Evolutionary conservation across 1,140 invertebrate species (phyloP), one percentile per base, ranked within the genome.

Genomic region (Liolophura sinensis): DNA sequence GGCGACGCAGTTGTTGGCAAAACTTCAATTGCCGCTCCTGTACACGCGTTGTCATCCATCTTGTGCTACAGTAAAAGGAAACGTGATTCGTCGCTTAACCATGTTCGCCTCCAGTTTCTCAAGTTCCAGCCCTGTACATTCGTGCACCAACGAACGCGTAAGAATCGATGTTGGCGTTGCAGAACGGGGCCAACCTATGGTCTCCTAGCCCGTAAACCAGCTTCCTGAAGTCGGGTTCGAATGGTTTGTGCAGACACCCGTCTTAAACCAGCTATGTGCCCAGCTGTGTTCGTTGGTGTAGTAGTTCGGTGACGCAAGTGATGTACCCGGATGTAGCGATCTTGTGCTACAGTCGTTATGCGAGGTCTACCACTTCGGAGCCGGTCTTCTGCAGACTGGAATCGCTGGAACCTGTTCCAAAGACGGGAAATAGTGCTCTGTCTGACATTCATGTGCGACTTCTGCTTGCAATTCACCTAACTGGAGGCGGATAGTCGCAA

Each of bases 1-100:
- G 20, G 61, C 48, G 4, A 73, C 50, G 59, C 63, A 64, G 12
- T 48, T 56, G 22, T 49, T 40, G 5, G 61, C 60, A 62, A 61
- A 72, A 51, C 62, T 57, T 62, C 69, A 64, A n/a, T 49, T 27
- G 46, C 64, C 20, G 9, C 65, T 7, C 54, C 64, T 60, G 15
- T 60, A 72, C 5, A 72, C 70, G n/a, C 67, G 47, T 12, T 40
- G 20, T 22, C 70, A 56, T 18, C 64, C 64, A n/a, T 61, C 20
- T 12, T 27, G 40, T 9, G 24, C 20, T 20, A 61, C 40, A 12
- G 11, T 40, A 60, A 69, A 64, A 14, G 12, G n/a, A n/a, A n/a
- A n/a, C n/a, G n/a, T n/a, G n/a, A n/a, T n/a, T n/a, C n/a, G n/a
- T n/a, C n/a, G n/a, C n/a, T 11, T 60, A 61, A 18, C 55, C 31